Evolutionary conservation across 2,797 vertebrate species (phyloP).

Genomic region (Varecia variegata): DNA sequence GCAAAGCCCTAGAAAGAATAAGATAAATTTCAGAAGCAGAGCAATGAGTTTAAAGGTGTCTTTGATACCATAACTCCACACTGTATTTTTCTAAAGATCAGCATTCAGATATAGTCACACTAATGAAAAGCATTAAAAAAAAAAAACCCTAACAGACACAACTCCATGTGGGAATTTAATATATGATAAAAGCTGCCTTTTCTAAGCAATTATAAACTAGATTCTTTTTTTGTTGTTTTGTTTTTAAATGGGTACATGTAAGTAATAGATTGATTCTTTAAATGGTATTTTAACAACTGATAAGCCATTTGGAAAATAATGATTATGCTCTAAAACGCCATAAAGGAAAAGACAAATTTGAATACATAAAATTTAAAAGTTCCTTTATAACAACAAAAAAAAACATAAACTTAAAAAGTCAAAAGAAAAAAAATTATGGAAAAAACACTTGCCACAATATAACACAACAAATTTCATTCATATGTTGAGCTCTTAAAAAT

Average conservation of each 20-base stretch:
- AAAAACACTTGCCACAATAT: neutral
- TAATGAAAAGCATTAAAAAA: neutral
- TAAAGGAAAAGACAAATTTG: neutral
- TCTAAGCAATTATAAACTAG: constrained; percentile 21
- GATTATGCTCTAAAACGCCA: neutral
- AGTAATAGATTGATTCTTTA: neutral
- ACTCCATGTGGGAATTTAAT: neutral
- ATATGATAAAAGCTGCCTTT: neutral
- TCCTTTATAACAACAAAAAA: constrained; percentile 5
- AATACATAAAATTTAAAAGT: neutral
- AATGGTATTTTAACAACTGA: neutral
- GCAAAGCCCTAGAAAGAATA: neutral
- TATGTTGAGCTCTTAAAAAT: constrained; percentile 19
- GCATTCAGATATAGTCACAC: neutral
- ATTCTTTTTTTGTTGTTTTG: neutral
- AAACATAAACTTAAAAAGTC: neutral
- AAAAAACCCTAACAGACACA: neutral
- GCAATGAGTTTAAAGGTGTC: neutral
- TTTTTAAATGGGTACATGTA: neutral
- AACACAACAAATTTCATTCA: constrained; percentile 19
- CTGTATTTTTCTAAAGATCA: constrained; percentile 34
- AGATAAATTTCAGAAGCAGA: constrained; percentile 45
- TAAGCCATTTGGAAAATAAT: neutral
- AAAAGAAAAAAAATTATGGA: neutral
- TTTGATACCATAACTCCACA: constrained; percentile 18